Base-by-base conservation (phyloP, 1,140 invertebrate species). In the Nasonia giraulti region DNA sequence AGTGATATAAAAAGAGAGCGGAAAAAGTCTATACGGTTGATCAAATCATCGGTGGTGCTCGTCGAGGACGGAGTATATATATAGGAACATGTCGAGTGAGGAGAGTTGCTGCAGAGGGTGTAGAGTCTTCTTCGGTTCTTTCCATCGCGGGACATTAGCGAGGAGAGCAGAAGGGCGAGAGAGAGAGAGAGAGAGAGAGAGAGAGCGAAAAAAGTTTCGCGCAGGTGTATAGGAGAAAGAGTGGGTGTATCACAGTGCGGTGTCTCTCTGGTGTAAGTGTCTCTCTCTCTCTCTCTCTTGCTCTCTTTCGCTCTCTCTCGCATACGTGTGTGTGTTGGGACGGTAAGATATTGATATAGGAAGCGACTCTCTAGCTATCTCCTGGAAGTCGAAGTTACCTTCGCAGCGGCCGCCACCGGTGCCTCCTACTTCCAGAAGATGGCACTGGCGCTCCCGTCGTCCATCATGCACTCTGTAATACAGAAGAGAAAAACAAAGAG, bases 401-500 rank as follows among this genome's bases (percentile, higher is more conserved):
- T 94, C 62, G 80, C 92, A 93, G 93, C 92, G 86, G 92, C 91
- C 88, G 91, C 91, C 91, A 93, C 92, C 90, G 92, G 92, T 93
- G 93, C 92, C 94, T 94, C 94, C 94, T 94, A 95, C 94, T 94
- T 94, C 94, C 94, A 94, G 94, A 93, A 93, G 93, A 93, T 93
- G 92, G 92, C 93, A 93, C 93, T 92, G 93, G 93, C 93, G 93
- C 94, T 93, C 92, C 92, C 92, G 92, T 93, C 93, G 91, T 93
- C 93, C 94, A 93, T 94, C 93, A 94, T 94, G 93, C 93, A 94
- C 93, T 95, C 94, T 85, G 94, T 89, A 94, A 95, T 94, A 93
- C 92, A 94, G 93, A 95, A 94, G 92, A 94, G 92, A 94, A 94
- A 89, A 91, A 91, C 80, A 77, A 85, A 85, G 84, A 85, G 68